Evolutionary conservation across 2,113 vertebrate species (phyloP).

Genomic region (Toxotes chatareus): DNA sequence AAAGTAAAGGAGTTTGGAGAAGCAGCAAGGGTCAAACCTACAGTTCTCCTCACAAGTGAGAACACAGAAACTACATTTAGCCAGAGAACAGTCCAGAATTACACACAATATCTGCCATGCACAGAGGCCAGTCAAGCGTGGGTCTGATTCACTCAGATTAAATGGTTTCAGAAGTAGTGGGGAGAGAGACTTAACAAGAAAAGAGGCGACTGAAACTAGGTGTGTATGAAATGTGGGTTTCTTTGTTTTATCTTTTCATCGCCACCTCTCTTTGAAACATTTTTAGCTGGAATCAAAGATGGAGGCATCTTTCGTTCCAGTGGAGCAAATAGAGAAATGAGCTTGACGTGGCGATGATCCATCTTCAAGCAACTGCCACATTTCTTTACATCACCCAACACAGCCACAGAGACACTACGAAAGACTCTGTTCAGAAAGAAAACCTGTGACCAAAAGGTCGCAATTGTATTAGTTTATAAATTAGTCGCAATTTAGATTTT

Average conservation of each 20-base stretch:
- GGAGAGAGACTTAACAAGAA: conserved; percentile 32
- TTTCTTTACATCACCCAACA: conserved; percentile 31
- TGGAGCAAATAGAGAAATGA: neutral
- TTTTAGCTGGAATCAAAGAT: neutral
- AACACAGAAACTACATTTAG: conserved; percentile 12
- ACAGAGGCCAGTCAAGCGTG: conserved; percentile 33
- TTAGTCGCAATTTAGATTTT: neutral
- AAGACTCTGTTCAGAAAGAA: conserved; percentile 60
- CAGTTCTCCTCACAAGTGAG: neutral
- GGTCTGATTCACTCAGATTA: conserved; percentile 68
- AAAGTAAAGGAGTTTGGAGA: neutral
- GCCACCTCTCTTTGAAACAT: conserved; percentile 5
- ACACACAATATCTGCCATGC: conserved; percentile 50
- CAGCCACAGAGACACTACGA: conserved; percentile 37
- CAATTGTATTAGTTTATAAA: no score
- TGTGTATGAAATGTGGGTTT: conserved; percentile 32
- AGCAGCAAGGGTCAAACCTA: conserved; percentile 1
- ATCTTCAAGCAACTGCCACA: neutral
- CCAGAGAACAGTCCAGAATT: conserved; percentile 11
- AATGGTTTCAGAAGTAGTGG: conserved; percentile 48
- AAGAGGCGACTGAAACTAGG: neutral
- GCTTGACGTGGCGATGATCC: neutral
- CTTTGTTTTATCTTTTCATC: neutral
- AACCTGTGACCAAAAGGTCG: neutral
- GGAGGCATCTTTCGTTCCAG: neutral